Conservation (phyloP, 2,888 invertebrate species). For the Lamellibrachia columna region DNA sequence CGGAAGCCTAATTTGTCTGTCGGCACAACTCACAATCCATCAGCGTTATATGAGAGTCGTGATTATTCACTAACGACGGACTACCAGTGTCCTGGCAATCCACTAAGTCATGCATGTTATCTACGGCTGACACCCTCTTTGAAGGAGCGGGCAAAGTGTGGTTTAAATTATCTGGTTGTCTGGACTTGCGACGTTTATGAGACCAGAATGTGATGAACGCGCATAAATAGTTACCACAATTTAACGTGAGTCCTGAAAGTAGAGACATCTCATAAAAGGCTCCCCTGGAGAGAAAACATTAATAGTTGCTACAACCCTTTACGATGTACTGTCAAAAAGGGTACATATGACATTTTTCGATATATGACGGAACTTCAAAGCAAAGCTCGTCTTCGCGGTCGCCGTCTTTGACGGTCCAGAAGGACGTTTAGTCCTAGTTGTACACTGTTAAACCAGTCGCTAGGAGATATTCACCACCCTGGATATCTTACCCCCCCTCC, state of each 20-base stretch:
- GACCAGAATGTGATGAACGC: neutral
- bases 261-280: too few relatives aligned
- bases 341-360: neutral
- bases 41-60: neutral
- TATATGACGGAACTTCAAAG: neutral
- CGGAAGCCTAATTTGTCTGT: neutral
- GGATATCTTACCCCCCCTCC: too few relatives aligned
- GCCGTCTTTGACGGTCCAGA: neutral
- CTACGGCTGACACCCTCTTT: neutral
- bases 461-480: too few relatives aligned
- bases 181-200: neutral
- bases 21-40: neutral
- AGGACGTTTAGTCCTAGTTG: too few relatives aligned
- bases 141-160: neutral
- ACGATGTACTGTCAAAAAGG: too few relatives aligned
- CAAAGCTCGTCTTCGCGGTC: neutral
- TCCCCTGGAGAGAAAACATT: too few relatives aligned
- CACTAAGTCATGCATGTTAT: neutral
- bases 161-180: slow-evolving; percentile 16
- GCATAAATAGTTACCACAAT: neutral
- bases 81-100: neutral
- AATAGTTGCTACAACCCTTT: too few relatives aligned
- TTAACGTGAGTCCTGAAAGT: too few relatives aligned
- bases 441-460: too few relatives aligned
- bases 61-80: neutral